Conservation (phyloP, 2,888 invertebrate species). For the Sericinus montela region DNA sequence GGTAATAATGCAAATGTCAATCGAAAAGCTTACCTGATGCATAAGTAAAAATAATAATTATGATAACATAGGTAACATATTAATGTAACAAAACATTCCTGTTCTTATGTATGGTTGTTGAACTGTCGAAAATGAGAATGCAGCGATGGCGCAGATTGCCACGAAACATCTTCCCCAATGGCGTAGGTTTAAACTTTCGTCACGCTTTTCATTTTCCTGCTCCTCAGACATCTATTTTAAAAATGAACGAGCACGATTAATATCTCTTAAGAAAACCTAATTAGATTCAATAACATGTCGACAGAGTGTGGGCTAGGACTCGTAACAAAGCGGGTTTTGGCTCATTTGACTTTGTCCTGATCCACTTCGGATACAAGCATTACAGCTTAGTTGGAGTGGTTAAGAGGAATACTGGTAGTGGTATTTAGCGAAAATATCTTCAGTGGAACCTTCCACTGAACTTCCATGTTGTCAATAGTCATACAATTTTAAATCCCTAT, state of each 20-base stretch:
- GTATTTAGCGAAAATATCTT: too few species aligned
- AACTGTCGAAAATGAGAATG: constrained; percentile 16
- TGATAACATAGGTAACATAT: background rate
- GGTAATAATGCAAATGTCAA: too few species aligned
- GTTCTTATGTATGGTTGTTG: constrained; percentile 1
- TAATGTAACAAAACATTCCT: constrained; percentile 9
- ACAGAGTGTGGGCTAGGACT: too few species aligned
- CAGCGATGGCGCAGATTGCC: constrained; percentile 20
- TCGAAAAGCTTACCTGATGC: background rate
- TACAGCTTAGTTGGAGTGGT: too few species aligned
- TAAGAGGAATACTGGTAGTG: too few species aligned
- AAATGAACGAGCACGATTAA: background rate
- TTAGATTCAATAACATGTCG: too few species aligned
- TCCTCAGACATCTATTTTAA: constrained; percentile 55
- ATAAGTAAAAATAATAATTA: constrained; percentile 14
- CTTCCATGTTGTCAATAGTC: too few species aligned
- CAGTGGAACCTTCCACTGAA: too few species aligned
- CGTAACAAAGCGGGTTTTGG: too few species aligned
- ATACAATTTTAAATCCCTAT: too few species aligned
- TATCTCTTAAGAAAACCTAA: background rate
- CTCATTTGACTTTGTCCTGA: too few species aligned
- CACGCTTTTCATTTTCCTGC: constrained; percentile 60
- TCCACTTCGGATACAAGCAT: too few species aligned
- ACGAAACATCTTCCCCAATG: background rate
- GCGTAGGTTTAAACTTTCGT: constrained; percentile 61